phyloP scores from a whole-genome alignment of 1,140 invertebrate genomes.

The Heliothis virescens region DNA sequence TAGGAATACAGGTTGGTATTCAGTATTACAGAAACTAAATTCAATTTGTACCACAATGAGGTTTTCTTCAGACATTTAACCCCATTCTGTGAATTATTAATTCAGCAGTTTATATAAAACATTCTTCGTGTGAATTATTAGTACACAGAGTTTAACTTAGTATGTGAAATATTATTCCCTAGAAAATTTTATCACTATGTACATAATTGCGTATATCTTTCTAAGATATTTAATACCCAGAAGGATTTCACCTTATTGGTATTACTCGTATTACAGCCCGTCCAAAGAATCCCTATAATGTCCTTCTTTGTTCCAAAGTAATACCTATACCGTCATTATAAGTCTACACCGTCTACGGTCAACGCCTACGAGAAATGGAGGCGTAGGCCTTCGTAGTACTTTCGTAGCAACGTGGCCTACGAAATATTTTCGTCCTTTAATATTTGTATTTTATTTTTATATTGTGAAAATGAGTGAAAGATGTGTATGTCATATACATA shows the following conservation, averaged over 20 bases:
- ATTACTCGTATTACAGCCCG: too few species aligned
- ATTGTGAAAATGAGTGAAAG: too few species aligned
- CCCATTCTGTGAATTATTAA: neutral
- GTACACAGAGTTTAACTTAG: neutral
- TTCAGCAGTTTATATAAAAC: neutral
- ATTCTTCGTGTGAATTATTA: slow-evolving; percentile 1
- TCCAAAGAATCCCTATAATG: too few species aligned
- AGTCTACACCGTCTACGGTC: neutral
- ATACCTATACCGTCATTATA: neutral
- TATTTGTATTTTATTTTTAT: neutral
- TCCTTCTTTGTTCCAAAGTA: slow-evolving; percentile 2
- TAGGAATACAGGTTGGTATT: neutral
- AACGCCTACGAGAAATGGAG: slow-evolving; percentile 10
- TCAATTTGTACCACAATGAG: neutral
- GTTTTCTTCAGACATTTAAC: neutral
- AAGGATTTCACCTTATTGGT: too few species aligned
- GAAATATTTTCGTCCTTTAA: neutral
- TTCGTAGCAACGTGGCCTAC: slow-evolving; percentile 9
- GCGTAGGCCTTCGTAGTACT: neutral
- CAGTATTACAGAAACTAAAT: neutral
- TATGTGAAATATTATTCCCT: neutral
- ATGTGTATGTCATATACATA: too few species aligned
- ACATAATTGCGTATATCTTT: too few species aligned
- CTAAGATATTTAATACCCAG: too few species aligned
- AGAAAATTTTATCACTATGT: too few species aligned